Evolutionary conservation across 1,140 invertebrate species (phyloP).

Genomic region (Rhagoletis pomonella): DNA sequence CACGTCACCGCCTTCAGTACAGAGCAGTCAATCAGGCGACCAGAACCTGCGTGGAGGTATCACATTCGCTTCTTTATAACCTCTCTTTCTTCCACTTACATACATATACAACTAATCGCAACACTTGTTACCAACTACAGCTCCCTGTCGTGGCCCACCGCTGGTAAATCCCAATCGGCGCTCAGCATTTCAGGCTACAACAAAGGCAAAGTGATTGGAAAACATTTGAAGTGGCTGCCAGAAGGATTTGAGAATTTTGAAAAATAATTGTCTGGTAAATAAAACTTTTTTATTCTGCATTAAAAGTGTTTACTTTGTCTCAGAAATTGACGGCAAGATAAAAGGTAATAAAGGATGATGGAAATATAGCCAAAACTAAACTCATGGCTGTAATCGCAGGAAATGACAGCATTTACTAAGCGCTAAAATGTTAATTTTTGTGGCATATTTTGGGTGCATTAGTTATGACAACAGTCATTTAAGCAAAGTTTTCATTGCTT

Average conservation of each 20-base stretch:
- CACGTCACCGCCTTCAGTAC: background rate
- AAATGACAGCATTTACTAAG: too few species aligned
- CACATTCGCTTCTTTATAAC: background rate
- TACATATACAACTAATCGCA: background rate
- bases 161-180: background rate
- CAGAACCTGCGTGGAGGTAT: conserved; percentile 1
- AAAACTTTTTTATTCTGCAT: too few species aligned
- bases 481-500: too few species aligned
- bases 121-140: background rate
- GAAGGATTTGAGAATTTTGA: background rate
- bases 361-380: too few species aligned
- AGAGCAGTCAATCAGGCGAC: background rate
- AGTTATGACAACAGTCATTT: too few species aligned
- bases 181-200: background rate
- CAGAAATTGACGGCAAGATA: too few species aligned
- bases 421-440: too few species aligned
- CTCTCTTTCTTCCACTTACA: background rate
- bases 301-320: too few species aligned
- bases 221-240: background rate
- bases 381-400: too few species aligned
- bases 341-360: too few species aligned
- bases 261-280: too few species aligned
- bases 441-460: too few species aligned
- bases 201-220: background rate
- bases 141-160: conserved; percentile 9